phyloP scores from a whole-genome alignment of 2,888 invertebrate species.

The Stenchaetothrips biformis region DNA sequence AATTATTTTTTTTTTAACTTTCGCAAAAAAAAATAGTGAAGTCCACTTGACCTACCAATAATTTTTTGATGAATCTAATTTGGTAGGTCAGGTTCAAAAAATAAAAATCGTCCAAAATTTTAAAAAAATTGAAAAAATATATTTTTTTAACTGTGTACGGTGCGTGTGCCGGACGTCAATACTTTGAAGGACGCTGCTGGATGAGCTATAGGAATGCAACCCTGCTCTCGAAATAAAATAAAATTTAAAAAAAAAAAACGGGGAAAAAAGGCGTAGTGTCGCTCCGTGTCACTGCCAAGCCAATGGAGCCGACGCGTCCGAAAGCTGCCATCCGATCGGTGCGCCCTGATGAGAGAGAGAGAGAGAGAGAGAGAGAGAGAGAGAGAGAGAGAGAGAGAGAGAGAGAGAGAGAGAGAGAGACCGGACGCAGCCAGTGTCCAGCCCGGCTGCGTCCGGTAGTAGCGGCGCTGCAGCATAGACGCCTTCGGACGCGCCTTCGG shows the following conservation, averaged over 20 bases:
- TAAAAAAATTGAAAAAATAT: too few species aligned
- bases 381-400: not conserved
- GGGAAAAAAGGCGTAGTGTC: not conserved
- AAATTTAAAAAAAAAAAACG: too few species aligned
- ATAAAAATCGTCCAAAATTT: too few species aligned
- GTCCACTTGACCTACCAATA: too few species aligned
- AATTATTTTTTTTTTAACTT: not conserved
- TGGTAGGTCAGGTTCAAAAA: too few species aligned
- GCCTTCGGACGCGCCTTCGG: not conserved
- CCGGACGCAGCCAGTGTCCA: not conserved
- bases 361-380: not conserved
- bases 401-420: not conserved
- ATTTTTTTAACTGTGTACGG: not conserved
- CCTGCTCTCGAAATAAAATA: conserved; percentile 5
- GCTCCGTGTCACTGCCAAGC: not conserved
- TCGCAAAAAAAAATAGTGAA: not conserved
- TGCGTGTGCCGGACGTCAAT: not conserved
- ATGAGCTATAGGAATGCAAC: not conserved
- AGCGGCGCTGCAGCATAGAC: not conserved
- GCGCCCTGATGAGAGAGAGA: not conserved
- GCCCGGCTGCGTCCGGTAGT: not conserved
- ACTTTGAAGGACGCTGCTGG: not conserved
- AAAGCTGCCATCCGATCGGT: not conserved
- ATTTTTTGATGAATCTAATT: too few species aligned
- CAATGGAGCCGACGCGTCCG: not conserved